Evolutionary conservation across 2,113 vertebrate species (phyloP), one percentile per base, ranked within the genome.

Genomic region (Tragelaphus imberbis): DNA sequence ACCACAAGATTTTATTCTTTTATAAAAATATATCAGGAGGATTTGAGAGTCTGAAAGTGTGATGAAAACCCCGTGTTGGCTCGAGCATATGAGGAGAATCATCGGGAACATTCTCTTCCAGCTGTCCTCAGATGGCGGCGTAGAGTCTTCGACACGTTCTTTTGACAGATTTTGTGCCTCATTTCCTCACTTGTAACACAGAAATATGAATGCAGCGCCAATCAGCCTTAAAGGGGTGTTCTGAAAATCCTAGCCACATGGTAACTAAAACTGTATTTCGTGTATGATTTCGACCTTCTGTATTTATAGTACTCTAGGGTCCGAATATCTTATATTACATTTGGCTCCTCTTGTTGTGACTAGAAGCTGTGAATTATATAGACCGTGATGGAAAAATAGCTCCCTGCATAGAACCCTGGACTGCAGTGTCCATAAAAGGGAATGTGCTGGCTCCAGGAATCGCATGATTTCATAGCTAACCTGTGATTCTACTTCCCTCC

Each of bases 381-480:
- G 97, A 94, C 93, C 0, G 1, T 71, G 89, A 91, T 93, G 92
- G 97, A 93, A 97, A 97, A 97, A 97, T 85, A 92, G 65, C 86
- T 79, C 40, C 40, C 49, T 23, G 49, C 33, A 2, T 44, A 77
- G 88, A 58, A 77, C 71, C 49, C 81, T 53, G 13, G 65, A 51
- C 80, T 68, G 75, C 28, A 65, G 75, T 30, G 53, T 88, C 97
- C 88, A 44, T 92, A 97, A 97, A 97, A 96, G 95, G 97, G 59
- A 82, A 53, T 1, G 10, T 63, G 59, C 81, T 98, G 94, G 97
- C 90, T 86, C 6, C 0, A 92, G 92, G 95, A 68, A 75, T 7
- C 1, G 44, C 36, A 71, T 79, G 95, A 96, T 96, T 95, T 95
- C 96, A 94, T 88, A 92, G 90, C 84, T 92, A 91, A 95, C 96